Evolutionary conservation across 1,140 invertebrate species (phyloP), one percentile per base, ranked within the genome.

Genomic region (Radopholus similis): DNA sequence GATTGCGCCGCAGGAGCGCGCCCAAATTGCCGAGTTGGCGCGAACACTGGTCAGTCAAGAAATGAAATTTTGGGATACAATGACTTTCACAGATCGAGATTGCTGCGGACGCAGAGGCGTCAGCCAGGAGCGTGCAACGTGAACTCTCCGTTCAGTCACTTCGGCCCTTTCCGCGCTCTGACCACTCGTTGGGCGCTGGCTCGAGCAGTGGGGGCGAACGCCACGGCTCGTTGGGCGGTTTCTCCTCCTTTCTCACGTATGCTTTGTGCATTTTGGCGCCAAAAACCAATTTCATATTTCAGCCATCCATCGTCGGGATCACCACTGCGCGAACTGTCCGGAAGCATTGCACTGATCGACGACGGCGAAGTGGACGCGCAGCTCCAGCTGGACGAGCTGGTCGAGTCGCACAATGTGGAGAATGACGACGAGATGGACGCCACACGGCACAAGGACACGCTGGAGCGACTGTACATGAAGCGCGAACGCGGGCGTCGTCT

Each of bases 381-480:
- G 35, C 42, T 40, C 35, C 34, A 64, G 55, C 28, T 60, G 8
- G 13, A 58, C n/a, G 34, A 37, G 47, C n/a, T 64, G 47, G 34
- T 64, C 8, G 42, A 64, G 9, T 34, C 35, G 54, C 23, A 30
- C 30, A 18, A 26, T 18, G 26, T 23, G 18, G 35, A 37, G 21
- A 32, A 37, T 26, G 56, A 32, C 18, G 42, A 64, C 38, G n/a
- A 62, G 18, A 23, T 11, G 21, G 18, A 6, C n/a, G 15, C 37
- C 38, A n/a, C n/a, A n/a, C 47, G 34, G 18, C 42, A 47, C 57
- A 64, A 64, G n/a, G 56, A 37, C 38, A 35, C 13, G 23, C 37
- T 64, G 5, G 37, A 64, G 63, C 23, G 47, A 64, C 63, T 64
- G 26, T 44, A 3, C 11, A 64, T 49, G 18, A 32, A 18, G 34